Base-by-base conservation (phyloP, 2,888 invertebrate genomes). In the Tortricodes alternella region DNA sequence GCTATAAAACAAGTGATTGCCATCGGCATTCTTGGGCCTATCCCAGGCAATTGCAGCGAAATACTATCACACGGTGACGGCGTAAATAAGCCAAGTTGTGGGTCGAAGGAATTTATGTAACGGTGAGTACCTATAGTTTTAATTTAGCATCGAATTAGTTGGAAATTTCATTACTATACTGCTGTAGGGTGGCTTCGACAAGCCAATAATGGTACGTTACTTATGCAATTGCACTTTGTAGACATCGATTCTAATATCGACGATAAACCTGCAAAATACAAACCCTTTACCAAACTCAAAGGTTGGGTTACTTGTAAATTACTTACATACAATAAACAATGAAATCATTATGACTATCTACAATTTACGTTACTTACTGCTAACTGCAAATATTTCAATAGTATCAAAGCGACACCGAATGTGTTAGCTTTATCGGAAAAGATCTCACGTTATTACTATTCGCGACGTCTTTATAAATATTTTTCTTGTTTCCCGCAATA, bases 31-130 rank as follows among this genome's bases (percentile, higher is more conserved):
- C 74, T 73, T 27, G 16, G 3, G 16, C 64, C 66, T 73, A 76
- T 79, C 74, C 64, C 62, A 61, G 62, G 66, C 70, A 76, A 74
- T 78, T 78, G 74, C 73, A 64, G 73, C 68, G 68, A 76, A 76
- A 76, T 78, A 76, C 75, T 78, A 78, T 78, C 76, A 73, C 76
- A 69, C 68, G 48, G 57, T 62, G 11, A 21, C n/a, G n/a, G n/a
- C 32, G 44, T 32, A 19, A 37, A 24, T 35, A 44, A 41, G 19
- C 5, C 13, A 37, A 19, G 29, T n/a, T 19, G 46, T 56, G 16
- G 35, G 35, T 32, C 29, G 37, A 18, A 29, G 48, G 55, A 48
- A 53, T 55, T 48, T 55, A 32, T 35, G 43, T 50, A 50, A 50
- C 37, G 29, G 29, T 44, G 32, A 56, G 49, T 56, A 56, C 37